Conservation (phyloP, 2,797 vertebrate genomes). For the Neoniphon sammara region DNA sequence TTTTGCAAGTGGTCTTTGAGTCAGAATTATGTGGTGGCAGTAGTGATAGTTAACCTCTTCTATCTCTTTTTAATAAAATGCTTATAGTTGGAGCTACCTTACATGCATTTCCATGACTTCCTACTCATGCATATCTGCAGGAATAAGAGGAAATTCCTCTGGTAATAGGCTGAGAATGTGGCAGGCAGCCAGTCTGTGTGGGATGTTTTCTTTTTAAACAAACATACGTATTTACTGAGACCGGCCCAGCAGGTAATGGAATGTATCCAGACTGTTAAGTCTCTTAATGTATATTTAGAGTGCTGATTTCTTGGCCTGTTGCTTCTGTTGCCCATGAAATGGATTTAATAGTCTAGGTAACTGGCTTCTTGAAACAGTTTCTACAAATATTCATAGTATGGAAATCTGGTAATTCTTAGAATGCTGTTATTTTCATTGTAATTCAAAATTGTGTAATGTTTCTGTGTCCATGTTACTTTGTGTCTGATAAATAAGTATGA, state of each 20-base stretch:
- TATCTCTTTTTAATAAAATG: slow-evolving; percentile 31
- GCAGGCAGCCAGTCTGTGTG: slow-evolving; percentile 24
- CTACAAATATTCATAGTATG: neutral
- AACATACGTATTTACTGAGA: slow-evolving; percentile 17
- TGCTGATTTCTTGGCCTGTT: slow-evolving; percentile 14
- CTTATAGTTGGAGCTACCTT: slow-evolving; percentile 13
- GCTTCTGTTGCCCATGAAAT: slow-evolving; percentile 14
- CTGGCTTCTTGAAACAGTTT: neutral
- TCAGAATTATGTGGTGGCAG: slow-evolving; percentile 25
- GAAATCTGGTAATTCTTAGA: neutral
- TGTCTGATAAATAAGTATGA: too few species aligned
- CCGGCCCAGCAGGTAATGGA: slow-evolving; percentile 50
- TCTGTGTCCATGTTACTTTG: too few species aligned
- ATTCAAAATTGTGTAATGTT: neutral
- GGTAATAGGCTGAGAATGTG: slow-evolving; percentile 25
- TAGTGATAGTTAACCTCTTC: slow-evolving; percentile 2
- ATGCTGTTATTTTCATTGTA: neutral
- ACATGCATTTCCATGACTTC: slow-evolving; percentile 1
- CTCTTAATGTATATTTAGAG: slow-evolving; percentile 7
- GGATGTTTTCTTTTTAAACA: neutral
- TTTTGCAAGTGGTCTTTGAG: slow-evolving; percentile 19
- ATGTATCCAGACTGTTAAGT: slow-evolving; percentile 40
- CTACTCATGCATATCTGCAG: neutral
- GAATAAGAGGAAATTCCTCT: neutral
- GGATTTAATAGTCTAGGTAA: neutral